These are phyloP conservation scores for Xiphophorus maculatus DNA, from an alignment of 2,113 vertebrate genomes.

Conservation along the genomic window DNA sequence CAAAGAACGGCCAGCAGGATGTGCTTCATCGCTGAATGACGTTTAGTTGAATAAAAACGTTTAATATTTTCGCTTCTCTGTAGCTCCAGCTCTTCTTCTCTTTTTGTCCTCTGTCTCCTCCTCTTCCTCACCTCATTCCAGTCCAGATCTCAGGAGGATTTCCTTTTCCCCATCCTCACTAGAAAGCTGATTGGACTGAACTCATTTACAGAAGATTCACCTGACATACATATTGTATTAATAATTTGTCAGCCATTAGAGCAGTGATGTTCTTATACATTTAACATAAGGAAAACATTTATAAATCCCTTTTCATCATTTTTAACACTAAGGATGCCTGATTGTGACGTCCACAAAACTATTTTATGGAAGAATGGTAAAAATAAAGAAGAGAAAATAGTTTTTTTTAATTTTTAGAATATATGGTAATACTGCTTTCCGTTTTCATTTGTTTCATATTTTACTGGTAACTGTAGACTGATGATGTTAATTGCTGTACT, in stretches of 20 bases:
- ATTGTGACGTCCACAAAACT: too few relatives aligned
- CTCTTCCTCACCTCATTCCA: slow-evolving; percentile 25
- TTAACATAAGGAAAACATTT: too few relatives aligned
- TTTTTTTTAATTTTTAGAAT: too few relatives aligned
- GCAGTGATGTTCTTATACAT: too few relatives aligned
- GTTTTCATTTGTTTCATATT: too few relatives aligned
- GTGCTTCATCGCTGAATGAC: slow-evolving; percentile 62
- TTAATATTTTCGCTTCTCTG: background rate
- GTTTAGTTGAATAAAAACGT: background rate
- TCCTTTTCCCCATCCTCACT: slow-evolving; percentile 5
- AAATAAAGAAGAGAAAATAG: too few relatives aligned
- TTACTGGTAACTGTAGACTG: too few relatives aligned
- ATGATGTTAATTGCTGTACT: too few relatives aligned
- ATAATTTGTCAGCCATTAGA: background rate
- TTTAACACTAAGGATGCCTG: too few relatives aligned
- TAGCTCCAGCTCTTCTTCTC: slow-evolving; percentile 30
- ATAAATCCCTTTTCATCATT: too few relatives aligned
- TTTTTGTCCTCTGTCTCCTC: slow-evolving; percentile 46
- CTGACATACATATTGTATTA: background rate
- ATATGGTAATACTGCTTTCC: too few relatives aligned
- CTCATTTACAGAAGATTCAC: slow-evolving; percentile 23
- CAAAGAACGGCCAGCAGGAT: slow-evolving; percentile 73
- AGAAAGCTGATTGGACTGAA: slow-evolving; percentile 8
- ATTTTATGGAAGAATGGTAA: too few relatives aligned
- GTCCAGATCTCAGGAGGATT: slow-evolving; percentile 46